A percentile compares a stretch with the other conserved stretches of the same genome.
phyloP scores from a whole-genome alignment of 2,888 invertebrate genomes.

The Dromius quadrimaculatus region DNA sequence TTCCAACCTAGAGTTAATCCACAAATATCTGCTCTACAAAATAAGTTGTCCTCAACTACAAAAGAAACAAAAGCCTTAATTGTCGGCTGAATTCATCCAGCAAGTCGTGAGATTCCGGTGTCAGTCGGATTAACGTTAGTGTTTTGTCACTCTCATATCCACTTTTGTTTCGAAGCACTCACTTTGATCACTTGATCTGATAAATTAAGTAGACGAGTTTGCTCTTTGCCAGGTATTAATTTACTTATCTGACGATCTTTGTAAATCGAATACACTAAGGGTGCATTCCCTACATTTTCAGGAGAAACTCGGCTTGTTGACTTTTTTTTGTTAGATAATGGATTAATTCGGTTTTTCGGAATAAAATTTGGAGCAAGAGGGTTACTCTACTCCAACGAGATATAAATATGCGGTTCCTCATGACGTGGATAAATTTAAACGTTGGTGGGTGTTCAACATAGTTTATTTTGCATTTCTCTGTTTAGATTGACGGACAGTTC shows the following conservation, averaged over 20 bases:
- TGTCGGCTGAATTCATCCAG: slow-evolving; percentile 36
- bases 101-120: slow-evolving; percentile 9
- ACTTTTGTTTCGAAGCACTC: slow-evolving; percentile 33
- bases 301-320: background rate
- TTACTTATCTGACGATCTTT: slow-evolving; percentile 24
- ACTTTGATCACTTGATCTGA: slow-evolving; percentile 10
- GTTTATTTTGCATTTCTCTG: slow-evolving; percentile 40
- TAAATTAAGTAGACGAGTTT: slow-evolving; percentile 16
- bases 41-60: too few species aligned
- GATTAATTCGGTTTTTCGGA: background rate
- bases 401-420: too few species aligned
- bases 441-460: too few species aligned
- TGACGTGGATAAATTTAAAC: too few species aligned
- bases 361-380: background rate
- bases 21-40: too few species aligned
- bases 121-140: slow-evolving; percentile 22
- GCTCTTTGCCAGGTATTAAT: slow-evolving; percentile 11
- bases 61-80: slow-evolving; percentile 29
- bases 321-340: background rate
- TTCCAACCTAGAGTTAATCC: background rate
- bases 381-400: too few species aligned
- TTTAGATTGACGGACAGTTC: slow-evolving; percentile 42
- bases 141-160: slow-evolving; percentile 37
- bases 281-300: background rate
- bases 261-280: too few species aligned